Percentiles rank a stretch among this genome's conserved stretches.
These are phyloP conservation scores for Machimus rusticus DNA, from an alignment of 2,888 invertebrate genomes.

Conservation along the genomic window DNA sequence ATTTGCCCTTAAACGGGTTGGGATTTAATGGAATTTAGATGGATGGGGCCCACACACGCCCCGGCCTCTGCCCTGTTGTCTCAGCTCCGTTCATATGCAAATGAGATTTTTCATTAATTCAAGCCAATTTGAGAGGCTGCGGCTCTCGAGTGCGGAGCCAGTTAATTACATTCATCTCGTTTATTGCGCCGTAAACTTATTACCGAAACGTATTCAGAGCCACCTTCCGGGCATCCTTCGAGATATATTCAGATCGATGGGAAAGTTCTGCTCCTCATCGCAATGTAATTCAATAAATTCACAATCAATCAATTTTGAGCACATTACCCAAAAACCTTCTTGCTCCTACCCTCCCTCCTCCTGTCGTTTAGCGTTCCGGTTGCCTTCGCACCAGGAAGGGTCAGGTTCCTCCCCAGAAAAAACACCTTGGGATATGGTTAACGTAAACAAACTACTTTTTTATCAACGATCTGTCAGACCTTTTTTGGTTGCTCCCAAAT, in stretches of 20 bases:
- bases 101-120: conserved; percentile 12
- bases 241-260: neutral
- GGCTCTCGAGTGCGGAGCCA: neutral
- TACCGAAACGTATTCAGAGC: neutral
- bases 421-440: neutral
- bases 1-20: conserved; percentile 24
- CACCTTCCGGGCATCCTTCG: neutral
- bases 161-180: neutral
- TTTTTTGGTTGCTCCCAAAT: conserved; percentile 1
- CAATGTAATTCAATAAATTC: conserved; percentile 2
- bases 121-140: neutral
- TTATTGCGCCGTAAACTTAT: neutral
- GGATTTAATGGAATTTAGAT: conserved; percentile 37
- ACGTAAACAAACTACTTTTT: neutral
- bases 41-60: neutral
- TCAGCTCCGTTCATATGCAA: neutral
- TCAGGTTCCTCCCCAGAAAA: neutral
- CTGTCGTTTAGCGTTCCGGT: neutral
- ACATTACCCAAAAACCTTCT: neutral
- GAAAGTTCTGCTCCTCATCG: neutral
- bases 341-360: no score
- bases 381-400: neutral
- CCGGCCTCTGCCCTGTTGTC: neutral
- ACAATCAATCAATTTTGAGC: conserved; percentile 25
- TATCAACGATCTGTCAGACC: conserved; percentile 26